Percentiles rank a stretch among this genome's conserved stretches.
phyloP scores from a whole-genome alignment of 2,888 invertebrate genomes.

The Oscheius sp. region DNA sequence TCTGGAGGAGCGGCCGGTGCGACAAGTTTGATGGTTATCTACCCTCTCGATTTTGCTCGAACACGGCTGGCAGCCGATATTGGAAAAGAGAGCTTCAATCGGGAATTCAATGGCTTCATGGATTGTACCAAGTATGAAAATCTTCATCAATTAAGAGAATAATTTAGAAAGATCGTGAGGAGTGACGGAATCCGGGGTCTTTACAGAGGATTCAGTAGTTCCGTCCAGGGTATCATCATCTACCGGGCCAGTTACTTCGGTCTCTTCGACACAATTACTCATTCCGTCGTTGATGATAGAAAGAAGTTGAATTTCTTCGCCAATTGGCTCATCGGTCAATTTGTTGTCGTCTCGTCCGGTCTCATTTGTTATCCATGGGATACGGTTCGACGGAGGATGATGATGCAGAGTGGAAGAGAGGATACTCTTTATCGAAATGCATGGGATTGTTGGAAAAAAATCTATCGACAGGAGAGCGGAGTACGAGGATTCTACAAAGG shows the following conservation, averaged over 20 bases:
- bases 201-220: conserved; percentile 76
- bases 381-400: conserved; percentile 89
- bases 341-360: conserved; percentile 54
- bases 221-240: conserved; percentile 75
- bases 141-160: background rate
- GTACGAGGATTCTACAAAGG: conserved; percentile 49
- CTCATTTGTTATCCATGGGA: conserved; percentile 88
- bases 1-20: conserved; percentile 93
- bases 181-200: conserved; percentile 84
- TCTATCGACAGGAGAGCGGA: conserved; percentile 71
- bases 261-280: conserved; percentile 89
- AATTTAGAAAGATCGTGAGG: conserved; percentile 78
- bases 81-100: conserved; percentile 65
- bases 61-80: conserved; percentile 83
- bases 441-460: conserved; percentile 88
- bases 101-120: conserved; percentile 87
- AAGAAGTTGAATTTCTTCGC: conserved; percentile 53
- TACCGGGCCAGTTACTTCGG: conserved; percentile 94
- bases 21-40: conserved; percentile 89
- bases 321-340: conserved; percentile 57
- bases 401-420: conserved; percentile 95
- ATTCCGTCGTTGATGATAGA: conserved; percentile 71
- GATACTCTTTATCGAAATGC: conserved; percentile 89
- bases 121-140: conserved; percentile 78
- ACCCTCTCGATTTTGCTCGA: conserved; percentile 89